Evolutionary conservation across 2,797 vertebrate species (phyloP).

Genomic region (Poecilia wingei): DNA sequence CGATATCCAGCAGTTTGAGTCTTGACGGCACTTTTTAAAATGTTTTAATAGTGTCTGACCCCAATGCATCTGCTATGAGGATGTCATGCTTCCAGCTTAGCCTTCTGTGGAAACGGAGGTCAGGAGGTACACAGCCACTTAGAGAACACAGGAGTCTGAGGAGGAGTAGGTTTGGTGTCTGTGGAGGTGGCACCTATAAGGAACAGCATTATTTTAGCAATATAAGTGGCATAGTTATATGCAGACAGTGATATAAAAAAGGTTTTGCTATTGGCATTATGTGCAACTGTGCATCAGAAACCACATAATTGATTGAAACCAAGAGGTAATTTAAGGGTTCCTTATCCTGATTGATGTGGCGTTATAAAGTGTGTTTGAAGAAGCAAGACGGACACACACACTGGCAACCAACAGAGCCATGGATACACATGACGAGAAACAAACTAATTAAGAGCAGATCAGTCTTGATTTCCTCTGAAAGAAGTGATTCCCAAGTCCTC

Average conservation of each 20-base stretch:
- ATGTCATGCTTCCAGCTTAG: not conserved
- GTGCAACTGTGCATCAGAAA: not conserved
- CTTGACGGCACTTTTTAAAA: not conserved
- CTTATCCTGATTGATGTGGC: not conserved
- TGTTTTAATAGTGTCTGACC: not conserved
- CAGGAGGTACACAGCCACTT: not conserved
- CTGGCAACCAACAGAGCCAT: not conserved
- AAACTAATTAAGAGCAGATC: slow-evolving; percentile 1
- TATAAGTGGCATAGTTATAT: not conserved
- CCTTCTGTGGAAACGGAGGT: not conserved
- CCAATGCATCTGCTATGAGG: not conserved
- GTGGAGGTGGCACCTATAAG: not conserved
- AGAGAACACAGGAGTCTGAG: not conserved
- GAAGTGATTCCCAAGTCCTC: not conserved
- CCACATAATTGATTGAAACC: not conserved
- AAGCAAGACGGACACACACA: not conserved
- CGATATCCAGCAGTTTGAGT: not conserved
- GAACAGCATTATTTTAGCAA: slow-evolving; percentile 1
- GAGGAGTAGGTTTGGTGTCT: too few species aligned
- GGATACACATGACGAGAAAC: too few species aligned
- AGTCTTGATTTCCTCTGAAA: not conserved
- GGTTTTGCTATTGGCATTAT: not conserved
- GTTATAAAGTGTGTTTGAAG: not conserved
- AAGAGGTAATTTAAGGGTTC: not conserved
- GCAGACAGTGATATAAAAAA: not conserved